These are phyloP conservation scores for Hephaestus fuliginosus DNA, from an alignment of 2,797 vertebrate species.

Conservation along the genomic window DNA sequence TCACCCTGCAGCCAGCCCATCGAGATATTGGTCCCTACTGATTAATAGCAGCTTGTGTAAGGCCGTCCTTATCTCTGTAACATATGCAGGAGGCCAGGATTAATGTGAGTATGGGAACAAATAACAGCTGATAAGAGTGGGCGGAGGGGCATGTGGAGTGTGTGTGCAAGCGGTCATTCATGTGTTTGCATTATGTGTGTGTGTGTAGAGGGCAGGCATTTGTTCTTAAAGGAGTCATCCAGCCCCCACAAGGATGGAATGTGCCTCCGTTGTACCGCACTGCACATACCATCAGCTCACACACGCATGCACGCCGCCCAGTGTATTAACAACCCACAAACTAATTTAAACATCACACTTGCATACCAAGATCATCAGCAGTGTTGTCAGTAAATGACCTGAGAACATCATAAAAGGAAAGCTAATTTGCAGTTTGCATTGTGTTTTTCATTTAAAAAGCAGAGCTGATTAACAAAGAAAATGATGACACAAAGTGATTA, in stretches of 20 bases:
- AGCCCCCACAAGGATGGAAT: conserved; percentile 57
- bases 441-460: neutral
- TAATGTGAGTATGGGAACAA: conserved; percentile 57
- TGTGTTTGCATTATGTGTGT: conserved; percentile 33
- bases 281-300: conserved; percentile 20
- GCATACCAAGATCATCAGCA: neutral
- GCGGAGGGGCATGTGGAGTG: conserved; percentile 38
- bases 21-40: conserved; percentile 56
- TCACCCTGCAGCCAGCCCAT: neutral
- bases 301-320: neutral
- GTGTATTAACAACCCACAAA: neutral
- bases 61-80: conserved; percentile 54
- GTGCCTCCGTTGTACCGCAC: conserved; percentile 12
- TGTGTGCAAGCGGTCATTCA: neutral
- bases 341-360: conserved; percentile 4
- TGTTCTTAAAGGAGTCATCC: conserved; percentile 41
- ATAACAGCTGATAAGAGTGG: conserved; percentile 66
- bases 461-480: conserved; percentile 2
- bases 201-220: conserved; percentile 26
- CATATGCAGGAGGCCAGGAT: conserved; percentile 45
- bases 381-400: neutral
- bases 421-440: neutral
- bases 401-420: neutral
- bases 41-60: conserved; percentile 63
- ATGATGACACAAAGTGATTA: conserved; percentile 17